phyloP scores from a whole-genome alignment of 2,113 vertebrate species.

The Atherinomorus stipes region DNA sequence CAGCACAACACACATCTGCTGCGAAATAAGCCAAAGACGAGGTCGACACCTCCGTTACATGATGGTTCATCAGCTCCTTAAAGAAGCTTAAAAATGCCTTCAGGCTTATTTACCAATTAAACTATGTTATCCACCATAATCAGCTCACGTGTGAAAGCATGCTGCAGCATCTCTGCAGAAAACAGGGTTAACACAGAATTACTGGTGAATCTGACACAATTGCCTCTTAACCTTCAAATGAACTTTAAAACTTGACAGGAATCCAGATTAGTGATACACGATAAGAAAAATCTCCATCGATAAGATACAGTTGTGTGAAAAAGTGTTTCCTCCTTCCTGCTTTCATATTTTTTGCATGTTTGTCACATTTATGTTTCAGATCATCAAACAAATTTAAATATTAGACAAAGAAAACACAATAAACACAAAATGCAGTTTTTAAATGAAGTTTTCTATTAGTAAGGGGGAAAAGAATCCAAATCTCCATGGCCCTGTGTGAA shows the following conservation, averaged over 20 bases:
- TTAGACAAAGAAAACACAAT: too few species aligned
- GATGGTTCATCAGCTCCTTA: not conserved
- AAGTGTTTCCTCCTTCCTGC: too few species aligned
- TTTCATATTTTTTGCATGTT: too few species aligned
- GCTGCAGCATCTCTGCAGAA: not conserved
- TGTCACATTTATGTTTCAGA: too few species aligned
- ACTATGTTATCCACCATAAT: not conserved
- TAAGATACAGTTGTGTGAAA: too few species aligned
- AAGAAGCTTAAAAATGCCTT: not conserved
- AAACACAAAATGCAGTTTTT: too few species aligned
- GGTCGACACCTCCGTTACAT: not conserved
- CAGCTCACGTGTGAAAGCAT: constrained; percentile 5
- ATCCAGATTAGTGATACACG: too few species aligned
- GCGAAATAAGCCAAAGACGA: not conserved
- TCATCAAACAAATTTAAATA: too few species aligned
- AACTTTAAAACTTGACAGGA: not conserved
- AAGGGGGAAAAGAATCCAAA: too few species aligned
- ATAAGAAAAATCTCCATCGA: too few species aligned
- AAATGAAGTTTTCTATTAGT: too few species aligned
- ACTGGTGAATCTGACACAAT: not conserved
- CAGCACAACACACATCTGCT: not conserved
- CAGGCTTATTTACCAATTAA: not conserved
- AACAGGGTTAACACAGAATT: not conserved
- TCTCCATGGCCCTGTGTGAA: too few species aligned
- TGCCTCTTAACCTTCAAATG: not conserved